Conservation (phyloP, 1,140 invertebrate species). For the Drosophila willistoni region DNA sequence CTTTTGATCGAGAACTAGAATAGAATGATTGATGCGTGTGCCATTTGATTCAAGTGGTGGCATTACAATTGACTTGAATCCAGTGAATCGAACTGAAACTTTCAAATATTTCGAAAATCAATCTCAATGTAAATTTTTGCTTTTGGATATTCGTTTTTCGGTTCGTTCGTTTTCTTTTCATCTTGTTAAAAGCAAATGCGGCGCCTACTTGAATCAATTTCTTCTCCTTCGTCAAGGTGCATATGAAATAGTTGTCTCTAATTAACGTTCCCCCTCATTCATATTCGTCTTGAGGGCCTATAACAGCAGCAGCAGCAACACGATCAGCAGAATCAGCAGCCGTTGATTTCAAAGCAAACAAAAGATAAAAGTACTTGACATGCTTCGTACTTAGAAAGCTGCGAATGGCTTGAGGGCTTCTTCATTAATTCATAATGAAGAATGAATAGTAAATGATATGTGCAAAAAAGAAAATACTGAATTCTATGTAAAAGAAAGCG, state of each 20-base stretch:
- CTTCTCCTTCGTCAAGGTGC: constrained; percentile 3
- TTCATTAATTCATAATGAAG: constrained; percentile 12
- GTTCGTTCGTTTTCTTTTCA: not conserved
- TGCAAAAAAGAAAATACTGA: constrained; percentile 13
- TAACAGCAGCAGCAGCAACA: not conserved
- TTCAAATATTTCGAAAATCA: not conserved
- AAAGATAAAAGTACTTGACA: constrained; percentile 20
- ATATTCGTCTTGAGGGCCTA: not conserved
- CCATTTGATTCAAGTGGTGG: too few relatives aligned
- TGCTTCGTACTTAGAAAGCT: constrained; percentile 19
- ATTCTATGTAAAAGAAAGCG: constrained; percentile 15
- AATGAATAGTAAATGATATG: constrained; percentile 25
- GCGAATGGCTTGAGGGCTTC: constrained; percentile 17
- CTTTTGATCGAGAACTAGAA: too few relatives aligned
- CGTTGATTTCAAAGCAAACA: constrained; percentile 12
- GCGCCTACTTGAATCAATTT: constrained; percentile 7
- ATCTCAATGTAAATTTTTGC: not conserved
- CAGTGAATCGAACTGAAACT: not conserved
- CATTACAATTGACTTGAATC: too few relatives aligned
- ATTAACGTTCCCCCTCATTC: not conserved
- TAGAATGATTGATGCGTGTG: too few relatives aligned
- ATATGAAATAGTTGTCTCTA: constrained; percentile 5
- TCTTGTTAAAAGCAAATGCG: constrained; percentile 14
- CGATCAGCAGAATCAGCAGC: not conserved
- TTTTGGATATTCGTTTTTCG: not conserved